Evolutionary conservation across 2,888 invertebrate genomes (phyloP), one percentile per base, ranked within the genome.

Genomic region (Schrankia costaestrigalis): DNA sequence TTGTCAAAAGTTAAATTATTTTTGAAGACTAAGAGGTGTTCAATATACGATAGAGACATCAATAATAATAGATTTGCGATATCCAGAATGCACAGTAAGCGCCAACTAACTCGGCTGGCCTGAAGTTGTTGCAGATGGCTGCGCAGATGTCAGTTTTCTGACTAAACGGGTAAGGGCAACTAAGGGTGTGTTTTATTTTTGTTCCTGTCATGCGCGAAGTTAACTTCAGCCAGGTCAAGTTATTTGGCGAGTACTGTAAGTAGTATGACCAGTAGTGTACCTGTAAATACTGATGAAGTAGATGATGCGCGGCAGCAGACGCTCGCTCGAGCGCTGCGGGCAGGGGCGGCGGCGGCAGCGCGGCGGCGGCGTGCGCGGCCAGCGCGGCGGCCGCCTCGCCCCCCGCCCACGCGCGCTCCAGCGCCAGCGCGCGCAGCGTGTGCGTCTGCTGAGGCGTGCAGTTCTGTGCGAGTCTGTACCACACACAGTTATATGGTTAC

Each of bases 321-420:
- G 85, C 85, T 1, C 84, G 71, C 64, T 85, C 83, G 7, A 78
- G 62, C 36, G 82, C 81, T 47, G 80, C 77, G 35, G 82, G 78
- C 34, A 84, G 74, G 37, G 84, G 84, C 38, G 80, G 70, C 46
- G 85, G 84, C n/a, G 86, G 85, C 38, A 85, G 70, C 26, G 85
- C 85, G 35, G 71, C 79, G 8, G 84, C 82, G 11, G 85, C 85
- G 40, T 72, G 75, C 31, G 85, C 82, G 26, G 83, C 82, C 18
- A 84, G 53, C 29, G 79, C 78, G 21, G 85, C 85, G 3, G 75
- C 81, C 36, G 78, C 79, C 56, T 80, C 85, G 27, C 83, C 84
- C 29, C 86, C 85, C 35, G 82, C 76, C 86, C 86, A 84, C 54
- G 86, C 85, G 23, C 85, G 78, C 65, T 81, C 79, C 41, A 85